phyloP scores from a whole-genome alignment of 2,113 vertebrate species.

The Odocoileus hemionus region DNA sequence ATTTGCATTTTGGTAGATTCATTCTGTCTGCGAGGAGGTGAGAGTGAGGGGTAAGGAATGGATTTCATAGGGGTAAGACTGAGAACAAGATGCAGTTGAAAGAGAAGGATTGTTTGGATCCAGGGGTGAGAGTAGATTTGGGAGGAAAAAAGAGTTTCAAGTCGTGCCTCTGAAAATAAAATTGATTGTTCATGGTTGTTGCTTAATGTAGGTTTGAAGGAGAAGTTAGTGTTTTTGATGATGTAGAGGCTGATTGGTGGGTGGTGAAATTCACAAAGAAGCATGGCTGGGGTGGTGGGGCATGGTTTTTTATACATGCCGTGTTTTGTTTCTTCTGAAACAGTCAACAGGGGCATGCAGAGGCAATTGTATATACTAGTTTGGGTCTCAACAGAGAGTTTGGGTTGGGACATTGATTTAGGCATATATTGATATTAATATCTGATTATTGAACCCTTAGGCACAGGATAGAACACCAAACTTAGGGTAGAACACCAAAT shows the following conservation, averaged over 20 bases:
- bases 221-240: background rate
- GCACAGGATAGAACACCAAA: background rate
- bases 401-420: background rate
- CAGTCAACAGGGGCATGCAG: background rate
- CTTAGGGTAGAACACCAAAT: background rate
- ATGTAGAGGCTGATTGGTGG: too few species aligned
- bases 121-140: background rate
- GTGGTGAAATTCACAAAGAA: background rate
- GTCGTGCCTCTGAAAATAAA: background rate
- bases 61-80: background rate
- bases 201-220: background rate
- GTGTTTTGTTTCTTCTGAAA: background rate
- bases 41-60: background rate
- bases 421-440: background rate
- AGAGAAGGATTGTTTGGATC: background rate
- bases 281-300: accelerated
- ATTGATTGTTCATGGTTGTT: background rate
- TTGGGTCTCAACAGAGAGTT: background rate
- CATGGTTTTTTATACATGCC: background rate
- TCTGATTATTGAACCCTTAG: background rate
- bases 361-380: too few species aligned
- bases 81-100: background rate
- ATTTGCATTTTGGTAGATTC: background rate
- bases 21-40: background rate
- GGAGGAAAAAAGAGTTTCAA: background rate